These are phyloP conservation scores for Drosophila paramelanica DNA, from an alignment of 2,888 invertebrate genomes.

Conservation along the genomic window DNA sequence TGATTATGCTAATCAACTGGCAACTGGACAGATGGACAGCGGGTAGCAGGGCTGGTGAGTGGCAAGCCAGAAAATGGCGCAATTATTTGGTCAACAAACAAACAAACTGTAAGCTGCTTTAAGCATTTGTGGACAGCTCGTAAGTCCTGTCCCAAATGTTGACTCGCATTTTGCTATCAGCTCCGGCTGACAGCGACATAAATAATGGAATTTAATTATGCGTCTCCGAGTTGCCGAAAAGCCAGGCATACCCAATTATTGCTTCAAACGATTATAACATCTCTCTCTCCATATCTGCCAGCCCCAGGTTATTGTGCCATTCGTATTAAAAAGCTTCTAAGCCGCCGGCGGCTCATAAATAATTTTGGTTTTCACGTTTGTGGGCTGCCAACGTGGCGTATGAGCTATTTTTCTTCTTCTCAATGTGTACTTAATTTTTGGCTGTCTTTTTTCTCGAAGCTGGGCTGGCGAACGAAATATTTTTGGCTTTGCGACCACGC, in stretches of 20 bases:
- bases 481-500: conserved; percentile 39
- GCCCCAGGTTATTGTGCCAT: conserved; percentile 5
- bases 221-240: conserved; percentile 43
- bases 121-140: conserved; percentile 60
- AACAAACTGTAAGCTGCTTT: conserved; percentile 64
- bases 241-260: conserved; percentile 33
- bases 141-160: conserved; percentile 41
- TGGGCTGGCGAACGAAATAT: conserved; percentile 12
- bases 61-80: conserved; percentile 46
- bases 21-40: conserved; percentile 8
- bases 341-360: conserved; percentile 57
- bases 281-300: not conserved
- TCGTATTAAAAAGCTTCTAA: conserved; percentile 38
- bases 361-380: conserved; percentile 57
- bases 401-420: conserved; percentile 32
- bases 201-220: conserved; percentile 78
- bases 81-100: conserved; percentile 63
- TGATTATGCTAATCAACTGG: conserved; percentile 67
- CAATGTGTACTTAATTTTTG: conserved; percentile 1
- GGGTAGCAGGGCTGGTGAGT: not conserved
- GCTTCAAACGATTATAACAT: conserved; percentile 41
- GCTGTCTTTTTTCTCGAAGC: conserved; percentile 20
- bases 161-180: conserved; percentile 40
- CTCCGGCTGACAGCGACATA: conserved; percentile 45
- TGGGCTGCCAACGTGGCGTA: conserved; percentile 44